Conservation (phyloP, 2,113 vertebrate genomes). For the Malaclemys terrapin region DNA sequence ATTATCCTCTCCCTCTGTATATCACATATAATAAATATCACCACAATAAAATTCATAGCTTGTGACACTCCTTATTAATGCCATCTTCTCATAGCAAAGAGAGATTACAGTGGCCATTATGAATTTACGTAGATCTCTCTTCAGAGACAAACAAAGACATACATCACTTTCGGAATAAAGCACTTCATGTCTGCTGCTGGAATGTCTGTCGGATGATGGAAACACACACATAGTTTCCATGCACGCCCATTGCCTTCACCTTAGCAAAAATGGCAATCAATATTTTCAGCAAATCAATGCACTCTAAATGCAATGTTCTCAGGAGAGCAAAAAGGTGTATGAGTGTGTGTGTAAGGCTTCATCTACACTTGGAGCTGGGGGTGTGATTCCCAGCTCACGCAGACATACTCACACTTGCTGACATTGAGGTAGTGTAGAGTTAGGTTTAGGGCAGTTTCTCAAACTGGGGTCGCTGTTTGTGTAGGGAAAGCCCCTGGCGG, state of each 20-base stretch:
- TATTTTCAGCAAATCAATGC: not conserved
- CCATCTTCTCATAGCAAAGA: constrained; percentile 11
- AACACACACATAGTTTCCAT: rapidly evolving
- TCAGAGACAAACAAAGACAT: not conserved
- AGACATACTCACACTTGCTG: not conserved
- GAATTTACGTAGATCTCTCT: constrained; percentile 35
- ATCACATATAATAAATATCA: constrained; percentile 67
- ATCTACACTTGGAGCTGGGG: not conserved
- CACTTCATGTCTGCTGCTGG: not conserved
- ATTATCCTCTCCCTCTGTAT: constrained; percentile 41
- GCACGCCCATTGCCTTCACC: not conserved
- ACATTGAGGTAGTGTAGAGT: not conserved
- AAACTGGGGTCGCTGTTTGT: no score
- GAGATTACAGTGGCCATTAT: constrained; percentile 46
- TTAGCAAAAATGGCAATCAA: rapidly evolving
- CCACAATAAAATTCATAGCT: constrained; percentile 69
- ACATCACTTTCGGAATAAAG: not conserved
- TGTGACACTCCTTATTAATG: constrained; percentile 72
- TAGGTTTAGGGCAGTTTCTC: not conserved
- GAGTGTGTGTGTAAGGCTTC: rapidly evolving
- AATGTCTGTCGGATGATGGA: rapidly evolving
- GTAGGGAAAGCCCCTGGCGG: no score
- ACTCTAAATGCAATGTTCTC: rapidly evolving
- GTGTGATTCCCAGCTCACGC: no score
- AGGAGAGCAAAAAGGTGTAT: rapidly evolving